A percentile compares a stretch with the other conserved stretches of the same genome.
Evolutionary conservation across 2,113 vertebrate genomes (phyloP).

Genomic region (Chelonoidis abingdonii): DNA sequence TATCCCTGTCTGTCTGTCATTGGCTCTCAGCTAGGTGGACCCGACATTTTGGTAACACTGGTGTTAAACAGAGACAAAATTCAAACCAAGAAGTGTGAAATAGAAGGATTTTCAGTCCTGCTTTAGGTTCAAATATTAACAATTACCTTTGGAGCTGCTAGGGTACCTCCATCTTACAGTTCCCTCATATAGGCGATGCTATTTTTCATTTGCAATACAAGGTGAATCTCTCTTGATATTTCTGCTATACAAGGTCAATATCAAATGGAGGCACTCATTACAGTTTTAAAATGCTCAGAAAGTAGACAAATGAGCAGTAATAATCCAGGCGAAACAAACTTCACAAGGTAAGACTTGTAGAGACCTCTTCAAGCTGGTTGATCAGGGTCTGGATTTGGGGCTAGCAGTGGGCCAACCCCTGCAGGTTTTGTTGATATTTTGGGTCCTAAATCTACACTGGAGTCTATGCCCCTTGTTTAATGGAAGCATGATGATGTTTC

Average conservation of each 20-base stretch:
- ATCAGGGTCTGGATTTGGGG: neutral
- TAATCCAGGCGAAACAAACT: neutral
- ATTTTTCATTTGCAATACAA: neutral
- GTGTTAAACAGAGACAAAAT: neutral
- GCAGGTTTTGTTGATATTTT: neutral
- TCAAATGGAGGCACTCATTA: neutral
- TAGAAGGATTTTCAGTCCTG: neutral
- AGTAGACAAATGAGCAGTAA: neutral
- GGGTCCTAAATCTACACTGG: neutral
- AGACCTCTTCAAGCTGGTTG: neutral
- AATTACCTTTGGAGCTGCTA: neutral
- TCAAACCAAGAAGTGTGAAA: neutral
- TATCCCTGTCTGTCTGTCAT: too few species aligned
- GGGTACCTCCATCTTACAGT: neutral
- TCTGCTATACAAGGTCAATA: neutral
- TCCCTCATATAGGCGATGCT: neutral
- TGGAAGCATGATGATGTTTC: neutral
- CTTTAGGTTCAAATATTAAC: neutral
- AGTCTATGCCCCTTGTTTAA: accelerated
- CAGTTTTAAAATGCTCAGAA: neutral
- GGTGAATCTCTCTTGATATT: neutral
- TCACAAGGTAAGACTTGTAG: accelerated
- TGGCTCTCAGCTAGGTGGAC: too few species aligned
- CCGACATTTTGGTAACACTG: too few species aligned
- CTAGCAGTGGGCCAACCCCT: accelerated